Conservation (phyloP, 1,140 invertebrate species). For the Nebria ingens region DNA sequence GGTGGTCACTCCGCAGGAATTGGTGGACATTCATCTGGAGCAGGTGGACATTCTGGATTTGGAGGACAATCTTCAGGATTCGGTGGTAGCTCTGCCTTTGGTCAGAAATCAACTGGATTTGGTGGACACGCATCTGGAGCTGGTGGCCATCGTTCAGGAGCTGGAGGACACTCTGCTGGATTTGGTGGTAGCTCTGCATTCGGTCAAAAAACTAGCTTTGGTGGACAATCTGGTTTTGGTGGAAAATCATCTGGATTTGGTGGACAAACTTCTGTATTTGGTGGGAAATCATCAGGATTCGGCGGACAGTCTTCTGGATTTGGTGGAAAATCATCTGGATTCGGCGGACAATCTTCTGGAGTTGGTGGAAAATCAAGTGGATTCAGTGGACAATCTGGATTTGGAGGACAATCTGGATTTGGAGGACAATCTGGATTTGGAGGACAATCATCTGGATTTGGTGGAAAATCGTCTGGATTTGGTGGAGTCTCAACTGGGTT, state of each 20-base stretch:
- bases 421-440: neutral
- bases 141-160: slow-evolving; percentile 10
- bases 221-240: too few relatives aligned
- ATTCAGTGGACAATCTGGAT: neutral
- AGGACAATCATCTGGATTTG: neutral
- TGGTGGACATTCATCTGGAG: neutral
- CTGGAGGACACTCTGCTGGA: too few relatives aligned
- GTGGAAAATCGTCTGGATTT: neutral
- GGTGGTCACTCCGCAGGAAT: neutral
- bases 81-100: too few relatives aligned
- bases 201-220: too few relatives aligned
- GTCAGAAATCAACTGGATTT: too few relatives aligned
- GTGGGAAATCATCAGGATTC: too few relatives aligned
- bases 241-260: too few relatives aligned
- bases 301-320: neutral
- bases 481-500: slow-evolving; percentile 13
- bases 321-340: neutral
- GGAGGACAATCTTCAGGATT: too few relatives aligned
- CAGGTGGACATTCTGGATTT: slow-evolving; percentile 12
- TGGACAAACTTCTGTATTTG: too few relatives aligned
- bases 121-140: too few relatives aligned
- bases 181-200: too few relatives aligned
- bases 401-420: neutral
- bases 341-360: neutral
- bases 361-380: too few relatives aligned